Evolutionary conservation across 2,797 vertebrate genomes (phyloP).

Genomic region (Lacerta bilineata): DNA sequence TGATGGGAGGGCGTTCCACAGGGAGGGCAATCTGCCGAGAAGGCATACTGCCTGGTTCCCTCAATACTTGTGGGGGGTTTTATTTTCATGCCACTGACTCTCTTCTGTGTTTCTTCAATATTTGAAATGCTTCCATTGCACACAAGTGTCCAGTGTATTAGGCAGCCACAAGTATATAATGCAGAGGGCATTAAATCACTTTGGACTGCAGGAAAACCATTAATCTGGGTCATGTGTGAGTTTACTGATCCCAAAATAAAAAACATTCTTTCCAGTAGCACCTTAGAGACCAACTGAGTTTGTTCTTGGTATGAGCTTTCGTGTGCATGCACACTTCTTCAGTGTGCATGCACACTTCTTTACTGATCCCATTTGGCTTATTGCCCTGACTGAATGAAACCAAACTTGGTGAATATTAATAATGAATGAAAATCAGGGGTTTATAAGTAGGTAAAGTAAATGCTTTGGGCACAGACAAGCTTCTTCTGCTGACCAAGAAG

Average conservation of each 20-base stretch:
- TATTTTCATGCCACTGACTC: neutral
- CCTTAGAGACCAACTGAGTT: too few species aligned
- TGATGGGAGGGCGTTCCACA: too few species aligned
- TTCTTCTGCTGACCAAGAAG: slow-evolving; percentile 51
- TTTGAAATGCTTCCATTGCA: slow-evolving; percentile 14
- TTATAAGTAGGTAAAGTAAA: slow-evolving; percentile 57
- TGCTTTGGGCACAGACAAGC: slow-evolving; percentile 11
- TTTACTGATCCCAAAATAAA: slow-evolving; percentile 44
- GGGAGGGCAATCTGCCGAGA: too few species aligned
- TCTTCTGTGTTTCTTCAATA: neutral
- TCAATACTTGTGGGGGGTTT: neutral
- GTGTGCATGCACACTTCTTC: too few species aligned
- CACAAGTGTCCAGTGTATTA: slow-evolving; percentile 61
- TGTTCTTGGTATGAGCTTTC: too few species aligned
- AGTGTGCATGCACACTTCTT: slow-evolving; percentile 1
- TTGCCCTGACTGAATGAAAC: slow-evolving; percentile 48
- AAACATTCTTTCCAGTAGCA: too few species aligned
- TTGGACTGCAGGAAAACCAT: slow-evolving; percentile 47
- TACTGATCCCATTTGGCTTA: slow-evolving; percentile 48
- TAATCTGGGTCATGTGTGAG: slow-evolving; percentile 36
- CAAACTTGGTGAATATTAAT: slow-evolving; percentile 37
- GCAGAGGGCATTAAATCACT: slow-evolving; percentile 57
- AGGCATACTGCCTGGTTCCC: too few species aligned
- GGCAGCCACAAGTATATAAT: slow-evolving; percentile 52
- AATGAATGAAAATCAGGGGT: slow-evolving; percentile 36